These are phyloP conservation scores for Schizopygopsis malacanthus DNA, from an alignment of 2,797 vertebrate genomes.

Conservation along the genomic window DNA sequence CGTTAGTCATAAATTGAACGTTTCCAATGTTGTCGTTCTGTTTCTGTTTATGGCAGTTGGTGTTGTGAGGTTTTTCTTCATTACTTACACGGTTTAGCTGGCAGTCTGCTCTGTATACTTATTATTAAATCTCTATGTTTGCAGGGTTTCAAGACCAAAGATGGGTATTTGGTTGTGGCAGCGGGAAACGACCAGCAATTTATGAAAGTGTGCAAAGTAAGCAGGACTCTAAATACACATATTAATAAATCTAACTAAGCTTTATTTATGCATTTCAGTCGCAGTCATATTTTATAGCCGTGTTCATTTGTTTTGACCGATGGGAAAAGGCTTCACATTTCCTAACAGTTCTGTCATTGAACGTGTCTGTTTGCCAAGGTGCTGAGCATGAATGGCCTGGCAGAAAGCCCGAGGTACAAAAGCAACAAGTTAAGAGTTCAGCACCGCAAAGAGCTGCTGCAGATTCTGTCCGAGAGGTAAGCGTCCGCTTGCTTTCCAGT, in stretches of 20 bases:
- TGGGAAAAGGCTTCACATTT: constrained; percentile 24
- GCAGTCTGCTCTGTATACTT: neutral
- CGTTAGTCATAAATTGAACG: neutral
- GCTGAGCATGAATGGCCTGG: constrained; percentile 80
- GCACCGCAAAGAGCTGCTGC: constrained; percentile 83
- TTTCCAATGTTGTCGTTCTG: neutral
- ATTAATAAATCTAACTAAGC: constrained; percentile 16
- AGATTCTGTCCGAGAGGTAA: constrained; percentile 81
- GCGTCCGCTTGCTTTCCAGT: constrained; percentile 20
- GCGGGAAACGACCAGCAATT: constrained; percentile 92
- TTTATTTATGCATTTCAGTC: constrained; percentile 28
- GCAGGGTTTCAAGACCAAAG: constrained; percentile 90
- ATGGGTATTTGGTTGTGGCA: constrained; percentile 88
- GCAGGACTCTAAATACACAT: constrained; percentile 1
- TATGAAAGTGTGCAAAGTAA: constrained; percentile 87
- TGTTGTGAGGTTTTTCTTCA: constrained; percentile 24
- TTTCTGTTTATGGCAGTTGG: constrained; percentile 20
- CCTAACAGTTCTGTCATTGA: constrained; percentile 30
- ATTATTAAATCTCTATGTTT: constrained; percentile 53
- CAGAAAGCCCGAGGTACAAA: constrained; percentile 82
- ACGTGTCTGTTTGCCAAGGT: constrained; percentile 77
- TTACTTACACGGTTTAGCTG: constrained; percentile 14
- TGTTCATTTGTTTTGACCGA: constrained; percentile 21
- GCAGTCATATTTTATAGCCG: constrained; percentile 9
- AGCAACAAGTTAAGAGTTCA: constrained; percentile 89